Evolutionary conservation across 1,140 invertebrate species (phyloP).

Genomic region (Bombus impatiens): DNA sequence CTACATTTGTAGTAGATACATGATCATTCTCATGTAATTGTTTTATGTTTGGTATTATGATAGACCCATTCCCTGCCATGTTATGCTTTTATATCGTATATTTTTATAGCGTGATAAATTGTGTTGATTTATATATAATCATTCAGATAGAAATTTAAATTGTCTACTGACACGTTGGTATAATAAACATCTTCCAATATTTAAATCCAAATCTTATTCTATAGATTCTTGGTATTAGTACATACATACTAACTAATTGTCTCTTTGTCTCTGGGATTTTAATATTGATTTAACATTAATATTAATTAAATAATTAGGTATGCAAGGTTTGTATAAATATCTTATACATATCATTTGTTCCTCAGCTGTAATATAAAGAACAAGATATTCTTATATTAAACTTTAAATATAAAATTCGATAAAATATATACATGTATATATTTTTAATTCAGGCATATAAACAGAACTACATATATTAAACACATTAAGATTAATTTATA

Average conservation of each 20-base stretch:
- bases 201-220: conserved; percentile 74
- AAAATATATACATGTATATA: background rate
- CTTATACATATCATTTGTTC: background rate
- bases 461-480: background rate
- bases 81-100: conserved; percentile 32
- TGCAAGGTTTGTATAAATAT: background rate
- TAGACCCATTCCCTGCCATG: conserved; percentile 68
- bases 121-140: conserved; percentile 7
- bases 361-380: conserved; percentile 30
- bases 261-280: background rate
- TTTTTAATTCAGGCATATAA: background rate
- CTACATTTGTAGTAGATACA: conserved; percentile 58
- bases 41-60: conserved; percentile 57
- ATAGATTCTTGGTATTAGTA: conserved; percentile 47
- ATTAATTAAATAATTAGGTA: background rate
- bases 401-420: background rate
- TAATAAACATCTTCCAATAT: conserved; percentile 70
- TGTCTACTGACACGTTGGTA: conserved; percentile 35
- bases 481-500: background rate
- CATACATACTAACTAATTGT: conserved; percentile 55
- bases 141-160: conserved; percentile 15
- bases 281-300: too few relatives aligned
- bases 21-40: conserved; percentile 71
- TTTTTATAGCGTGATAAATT: conserved; percentile 6
- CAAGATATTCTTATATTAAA: background rate